Evolutionary conservation across 1,140 invertebrate genomes (phyloP).

Genomic region (Carcinoscorpius rotundicauda): DNA sequence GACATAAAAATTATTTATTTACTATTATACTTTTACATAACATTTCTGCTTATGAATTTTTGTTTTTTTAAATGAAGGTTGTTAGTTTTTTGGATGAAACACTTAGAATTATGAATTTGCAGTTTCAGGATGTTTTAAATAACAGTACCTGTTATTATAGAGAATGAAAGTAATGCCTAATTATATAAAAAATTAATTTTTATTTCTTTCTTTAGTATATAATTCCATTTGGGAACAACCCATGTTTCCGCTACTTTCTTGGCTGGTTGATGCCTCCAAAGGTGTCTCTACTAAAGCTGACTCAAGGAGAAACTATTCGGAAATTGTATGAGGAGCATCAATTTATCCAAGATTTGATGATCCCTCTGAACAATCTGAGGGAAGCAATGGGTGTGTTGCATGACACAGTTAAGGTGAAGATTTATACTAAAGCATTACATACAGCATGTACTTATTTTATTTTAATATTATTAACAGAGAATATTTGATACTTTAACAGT

Average conservation of each 20-base stretch:
- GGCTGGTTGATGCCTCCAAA: constrained; percentile 75
- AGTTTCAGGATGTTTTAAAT: too few relatives aligned
- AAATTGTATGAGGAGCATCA: constrained; percentile 63
- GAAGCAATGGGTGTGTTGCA: constrained; percentile 51
- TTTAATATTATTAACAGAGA: too few relatives aligned
- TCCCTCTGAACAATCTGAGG: constrained; percentile 50
- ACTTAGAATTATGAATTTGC: too few relatives aligned
- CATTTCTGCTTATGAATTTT: too few relatives aligned
- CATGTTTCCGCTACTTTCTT: constrained; percentile 54
- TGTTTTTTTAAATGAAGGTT: too few relatives aligned
- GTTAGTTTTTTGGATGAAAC: too few relatives aligned
- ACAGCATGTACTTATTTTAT: too few relatives aligned
- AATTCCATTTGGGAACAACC: constrained; percentile 70
- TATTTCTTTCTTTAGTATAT: constrained; percentile 52
- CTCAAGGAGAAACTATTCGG: constrained; percentile 56
- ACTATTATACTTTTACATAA: too few relatives aligned
- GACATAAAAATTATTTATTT: too few relatives aligned
- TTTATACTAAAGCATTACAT: constrained; percentile 5
- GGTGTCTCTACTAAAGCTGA: constrained; percentile 66
- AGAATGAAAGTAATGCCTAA: too few relatives aligned
- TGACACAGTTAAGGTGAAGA: constrained; percentile 48
- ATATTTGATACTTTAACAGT: too few relatives aligned
- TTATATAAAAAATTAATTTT: background rate
- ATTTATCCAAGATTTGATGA: constrained; percentile 72
- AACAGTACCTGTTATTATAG: too few relatives aligned